phyloP scores from a whole-genome alignment of 2,888 invertebrate species.

The Cosmopolites sordidus region DNA sequence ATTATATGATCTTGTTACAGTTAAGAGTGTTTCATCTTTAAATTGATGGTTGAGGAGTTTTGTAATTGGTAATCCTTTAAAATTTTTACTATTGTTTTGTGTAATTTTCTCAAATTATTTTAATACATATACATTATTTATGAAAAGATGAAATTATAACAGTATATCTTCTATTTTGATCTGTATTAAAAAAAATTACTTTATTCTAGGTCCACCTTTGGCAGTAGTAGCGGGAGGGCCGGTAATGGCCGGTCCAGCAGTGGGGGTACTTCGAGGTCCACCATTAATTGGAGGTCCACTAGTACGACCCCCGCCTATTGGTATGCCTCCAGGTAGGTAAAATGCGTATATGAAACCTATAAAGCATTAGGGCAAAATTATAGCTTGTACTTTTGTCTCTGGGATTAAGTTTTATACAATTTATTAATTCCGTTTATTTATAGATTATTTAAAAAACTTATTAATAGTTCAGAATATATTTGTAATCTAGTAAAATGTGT shows the following conservation, averaged over 20 bases:
- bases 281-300: conserved; percentile 57
- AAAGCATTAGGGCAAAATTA: neutral
- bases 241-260: conserved; percentile 50
- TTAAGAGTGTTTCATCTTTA: no score
- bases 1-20: no score
- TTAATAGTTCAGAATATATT: no score
- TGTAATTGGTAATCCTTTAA: no score
- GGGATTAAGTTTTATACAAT: conserved; percentile 1
- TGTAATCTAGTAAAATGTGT: no score
- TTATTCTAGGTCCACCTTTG: conserved; percentile 37
- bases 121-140: no score
- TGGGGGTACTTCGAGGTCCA: conserved; percentile 47
- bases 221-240: conserved; percentile 50
- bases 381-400: conserved; percentile 9
- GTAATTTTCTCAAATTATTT: no score
- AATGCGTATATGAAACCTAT: neutral
- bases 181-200: no score
- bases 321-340: conserved; percentile 59
- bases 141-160: no score
- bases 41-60: no score
- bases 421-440: neutral
- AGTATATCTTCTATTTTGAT: no score
- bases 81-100: no score
- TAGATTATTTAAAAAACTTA: neutral
- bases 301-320: conserved; percentile 62